Conservation (phyloP, 2,797 vertebrate genomes). For the Oryzias sinensis region DNA sequence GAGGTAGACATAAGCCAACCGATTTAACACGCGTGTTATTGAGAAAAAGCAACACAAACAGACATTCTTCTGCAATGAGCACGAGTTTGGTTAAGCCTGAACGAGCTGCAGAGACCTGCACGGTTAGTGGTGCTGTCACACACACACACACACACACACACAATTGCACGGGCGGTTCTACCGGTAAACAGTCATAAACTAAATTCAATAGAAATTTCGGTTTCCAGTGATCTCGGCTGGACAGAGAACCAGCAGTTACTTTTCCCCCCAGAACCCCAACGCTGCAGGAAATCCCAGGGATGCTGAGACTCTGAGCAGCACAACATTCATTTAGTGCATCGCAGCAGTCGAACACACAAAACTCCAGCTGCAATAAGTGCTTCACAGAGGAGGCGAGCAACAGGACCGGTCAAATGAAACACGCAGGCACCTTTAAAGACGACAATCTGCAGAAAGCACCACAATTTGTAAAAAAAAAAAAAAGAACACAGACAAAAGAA, state of each 20-base stretch:
- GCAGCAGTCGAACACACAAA: slow-evolving; percentile 36
- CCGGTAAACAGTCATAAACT: slow-evolving; percentile 45
- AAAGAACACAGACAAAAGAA: slow-evolving; percentile 17
- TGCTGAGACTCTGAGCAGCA: slow-evolving; percentile 38
- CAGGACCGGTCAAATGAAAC: slow-evolving; percentile 8
- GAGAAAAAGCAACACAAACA: slow-evolving; percentile 36
- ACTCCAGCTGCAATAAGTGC: slow-evolving; percentile 57
- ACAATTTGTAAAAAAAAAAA: slow-evolving; percentile 46
- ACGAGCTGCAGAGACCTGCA: slow-evolving; percentile 24
- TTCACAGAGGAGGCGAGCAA: slow-evolving; percentile 46
- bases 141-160: not conserved
- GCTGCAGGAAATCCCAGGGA: slow-evolving; percentile 37
- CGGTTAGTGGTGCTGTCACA: slow-evolving; percentile 24
- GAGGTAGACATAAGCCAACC: slow-evolving; percentile 73
- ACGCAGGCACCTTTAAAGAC: slow-evolving; percentile 46
- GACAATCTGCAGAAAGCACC: slow-evolving; percentile 58
- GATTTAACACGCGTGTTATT: slow-evolving; percentile 35
- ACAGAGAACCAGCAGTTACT: slow-evolving; percentile 24
- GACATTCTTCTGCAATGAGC: slow-evolving; percentile 37
- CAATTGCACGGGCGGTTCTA: slow-evolving; percentile 48
- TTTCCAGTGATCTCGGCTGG: slow-evolving; percentile 46
- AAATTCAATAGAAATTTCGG: slow-evolving; percentile 41
- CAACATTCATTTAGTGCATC: slow-evolving; percentile 34
- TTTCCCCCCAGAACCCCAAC: slow-evolving; percentile 36
- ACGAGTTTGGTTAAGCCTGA: slow-evolving; percentile 28